Evolutionary conservation across 2,888 invertebrate genomes (phyloP), one percentile per base, ranked within the genome.

Genomic region (Cyaniris semiargus): DNA sequence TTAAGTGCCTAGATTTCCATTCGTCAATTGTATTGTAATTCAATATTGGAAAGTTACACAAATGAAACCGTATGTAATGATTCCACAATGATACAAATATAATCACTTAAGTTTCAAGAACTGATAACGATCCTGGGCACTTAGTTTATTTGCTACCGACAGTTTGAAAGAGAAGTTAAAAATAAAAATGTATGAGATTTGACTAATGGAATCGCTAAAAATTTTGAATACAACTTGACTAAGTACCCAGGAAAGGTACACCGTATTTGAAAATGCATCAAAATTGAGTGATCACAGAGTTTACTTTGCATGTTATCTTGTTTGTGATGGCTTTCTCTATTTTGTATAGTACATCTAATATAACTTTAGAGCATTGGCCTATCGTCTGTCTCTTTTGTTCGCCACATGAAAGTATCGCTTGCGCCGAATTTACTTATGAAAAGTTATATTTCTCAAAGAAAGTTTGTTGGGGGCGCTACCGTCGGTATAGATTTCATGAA

Each of bases 1-100:
- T 66, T 77, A 78, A 78, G 78, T 78, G 78, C 78, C 78, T 78
- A 78, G 78, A 76, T 27, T 74, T 74, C 27, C 74, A 74, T 74
- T 53, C 48, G 74, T 74, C 74, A 74, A 74, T 74, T 74, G 74
- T 74, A 74, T 53, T 74, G 15, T 48, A 18, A 74, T 74, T 27
- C 27, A 48, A 23, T 5, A 27, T 48, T 48, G 74, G 27, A 74
- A 44, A 74, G 71, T 71, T 71, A 71, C 38, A 71, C 2, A 38
- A 34, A 38, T 38, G 71, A 21, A 71, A 38, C 38, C 18, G 34
- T n/a, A 27, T 27, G 66, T 31, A 66, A 27, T 66, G 1, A 27
- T 66, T 66, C 27, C 27, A 4, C 15, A 66, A 27, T 15, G 13
- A 13, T 23, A 56, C 18, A 58, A 58, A 58, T 27, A 66, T 66